Base-by-base conservation (phyloP, 2,797 vertebrate genomes). In the Galagoides demidoff region DNA sequence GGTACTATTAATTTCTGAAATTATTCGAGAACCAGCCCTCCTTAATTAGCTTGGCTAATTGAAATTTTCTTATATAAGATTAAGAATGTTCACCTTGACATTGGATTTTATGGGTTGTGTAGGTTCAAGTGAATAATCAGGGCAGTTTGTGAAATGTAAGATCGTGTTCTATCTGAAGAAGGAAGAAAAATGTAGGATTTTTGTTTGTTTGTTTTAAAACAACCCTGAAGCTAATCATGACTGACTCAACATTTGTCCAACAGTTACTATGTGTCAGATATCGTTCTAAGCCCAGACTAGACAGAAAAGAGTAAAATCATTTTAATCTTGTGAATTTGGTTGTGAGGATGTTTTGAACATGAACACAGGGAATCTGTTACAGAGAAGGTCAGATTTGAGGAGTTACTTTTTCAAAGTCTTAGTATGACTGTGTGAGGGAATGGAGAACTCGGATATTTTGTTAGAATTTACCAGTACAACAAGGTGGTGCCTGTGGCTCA, bases 41-140 rank as follows among this genome's bases (percentile, higher is more conserved):
- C 45, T 97, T 97, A 95, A 95, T 96, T 96, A 97, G 91, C 78
- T 85, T 95, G 82, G 45, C 66, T 96, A 95, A 97, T 95, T 97
- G 87, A 97, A 97, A 95, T 57, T 68, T 87, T 85, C 90, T 77
- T 73, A 71, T 90, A 39, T 61, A 94, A 95, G 66, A 81, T 95
- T 83, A 97, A 90, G 85, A 86, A 73, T 86, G 82, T 95, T 96
- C 94, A 93, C 82, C 74, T 95, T 92, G 92, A 95, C 85, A 78
- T 74, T 96, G 73, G 68, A 31, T 92, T 97, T 96, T 90, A 89
- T 68, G 68, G 63, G 45, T 85, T 94, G 34, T 85, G 14, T 79
- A 64, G 70, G 55, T 76, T 87, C 81, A 57, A 74, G 27, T 52
- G 76, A 96, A 86, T 95, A 91, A 95, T 85, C 43, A 88, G 76